Base-by-base conservation (phyloP, 2,113 vertebrate genomes). In the Leptobrachium ailaonicum region DNA sequence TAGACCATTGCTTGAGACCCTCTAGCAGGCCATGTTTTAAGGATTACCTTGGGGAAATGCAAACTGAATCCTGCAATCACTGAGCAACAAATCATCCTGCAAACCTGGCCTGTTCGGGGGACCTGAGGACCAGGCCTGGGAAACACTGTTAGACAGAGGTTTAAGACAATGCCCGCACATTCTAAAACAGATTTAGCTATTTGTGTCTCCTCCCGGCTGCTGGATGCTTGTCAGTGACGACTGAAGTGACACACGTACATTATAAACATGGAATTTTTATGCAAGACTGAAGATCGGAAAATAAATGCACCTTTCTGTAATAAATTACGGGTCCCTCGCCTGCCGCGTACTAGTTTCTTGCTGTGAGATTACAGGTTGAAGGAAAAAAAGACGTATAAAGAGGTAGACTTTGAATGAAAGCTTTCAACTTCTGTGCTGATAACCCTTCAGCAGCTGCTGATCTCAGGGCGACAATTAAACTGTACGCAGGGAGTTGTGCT, bases 281-380 rank as follows among this genome's bases (percentile, higher is more conserved):
- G 56, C 56, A 2, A 60, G 56, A 13, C 56, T 13, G 3, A 14
- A 14, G 56, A 14, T 1, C 10, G 13, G 10, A 60, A 1, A 60
- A 10, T 60, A 14, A 64, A 64, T 40, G 32, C 62, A 64, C 62
- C 32, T 64, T 64, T 32, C 6, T 64, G 62, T 32, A 40, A 32
- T 42, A 42, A 68, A 68, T 41, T 44, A 45, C 9, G n/a, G n/a
- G 68, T 9, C 43, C 44, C 43, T 45, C 13, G 13, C n/a, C 10
- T 71, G 43, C 43, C 50, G 44, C 43, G 67, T 12, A 32, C 20
- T 32, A 45, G 13, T 45, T 44, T 70, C 43, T 70, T 47, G 43
- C 67, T 42, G 40, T n/a, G 68, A 47, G 68, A 71, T 71, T 71
- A 71, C 32, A 47, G 14, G 44, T 20, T 71, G 68, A 2, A 10